phyloP scores from a whole-genome alignment of 1,140 invertebrate genomes.

The Orussus abietinus region DNA sequence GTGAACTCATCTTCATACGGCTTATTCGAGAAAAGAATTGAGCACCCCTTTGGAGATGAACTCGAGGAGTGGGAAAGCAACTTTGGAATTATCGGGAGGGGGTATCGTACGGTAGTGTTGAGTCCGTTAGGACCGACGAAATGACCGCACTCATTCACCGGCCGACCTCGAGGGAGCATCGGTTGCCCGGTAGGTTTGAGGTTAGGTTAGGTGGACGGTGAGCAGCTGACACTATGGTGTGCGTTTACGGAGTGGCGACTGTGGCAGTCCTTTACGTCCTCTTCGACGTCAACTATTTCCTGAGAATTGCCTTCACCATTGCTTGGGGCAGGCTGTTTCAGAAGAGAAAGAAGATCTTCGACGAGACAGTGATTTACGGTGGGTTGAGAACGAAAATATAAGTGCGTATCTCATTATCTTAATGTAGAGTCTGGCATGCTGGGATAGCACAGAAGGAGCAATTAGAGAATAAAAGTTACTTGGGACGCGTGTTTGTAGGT shows the following conservation, averaged over 20 bases:
- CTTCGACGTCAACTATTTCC: constrained; percentile 75
- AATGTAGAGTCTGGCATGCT: too few relatives aligned
- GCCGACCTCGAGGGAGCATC: constrained; percentile 13
- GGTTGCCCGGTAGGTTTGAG: too few relatives aligned
- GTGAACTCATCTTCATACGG: too few relatives aligned
- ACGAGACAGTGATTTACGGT: constrained; percentile 69
- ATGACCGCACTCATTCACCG: constrained; percentile 12
- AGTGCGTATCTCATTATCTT: too few relatives aligned
- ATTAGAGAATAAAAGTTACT: too few relatives aligned
- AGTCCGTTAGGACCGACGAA: neutral
- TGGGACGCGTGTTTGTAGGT: too few relatives aligned
- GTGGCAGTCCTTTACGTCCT: constrained; percentile 65
- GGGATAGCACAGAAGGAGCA: too few relatives aligned
- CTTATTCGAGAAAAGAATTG: too few relatives aligned
- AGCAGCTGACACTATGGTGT: constrained; percentile 34
- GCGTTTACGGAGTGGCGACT: constrained; percentile 38
- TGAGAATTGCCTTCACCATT: constrained; percentile 63
- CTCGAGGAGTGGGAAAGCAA: too few relatives aligned
- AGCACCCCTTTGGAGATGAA: too few relatives aligned
- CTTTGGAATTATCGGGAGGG: neutral
- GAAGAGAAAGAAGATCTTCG: constrained; percentile 65
- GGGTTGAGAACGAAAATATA: too few relatives aligned
- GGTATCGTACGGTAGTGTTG: neutral
- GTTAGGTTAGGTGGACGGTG: too few relatives aligned
- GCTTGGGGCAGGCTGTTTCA: constrained; percentile 62